Evolutionary conservation across 1,140 invertebrate genomes (phyloP), one percentile per base, ranked within the genome.

Genomic region (Aphelinus atriplicis): DNA sequence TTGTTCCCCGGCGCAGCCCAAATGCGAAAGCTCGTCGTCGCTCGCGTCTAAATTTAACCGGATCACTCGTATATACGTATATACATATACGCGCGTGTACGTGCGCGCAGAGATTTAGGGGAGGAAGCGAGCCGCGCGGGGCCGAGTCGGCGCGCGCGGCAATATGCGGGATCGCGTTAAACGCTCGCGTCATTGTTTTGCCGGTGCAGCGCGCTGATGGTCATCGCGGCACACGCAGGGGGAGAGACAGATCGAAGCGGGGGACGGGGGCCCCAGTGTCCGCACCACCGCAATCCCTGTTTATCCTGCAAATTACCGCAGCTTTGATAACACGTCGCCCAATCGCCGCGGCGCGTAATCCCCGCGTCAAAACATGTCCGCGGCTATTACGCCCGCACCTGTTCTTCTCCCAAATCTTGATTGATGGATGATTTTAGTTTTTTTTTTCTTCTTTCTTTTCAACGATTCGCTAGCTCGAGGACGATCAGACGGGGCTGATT

Each of bases 271-370:
- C 26, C 7, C 3, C n/a, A 53, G 63, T 10, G 72, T 73, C 78
- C 79, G 80, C 82, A 79, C 79, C 83, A 82, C 26, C 26, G 26
- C 26, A 84, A 85, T 85, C 83, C 77, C 83, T 84, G 82, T 84
- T 86, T 85, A 83, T 81, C 77, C 78, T 83, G 74, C 79, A 82
- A 84, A 82, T 85, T 83, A 83, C 84, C 79, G 79, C 81, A 77
- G 73, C 68, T 79, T 78, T 53, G 63, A 56, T 82, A 84, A 82
- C 83, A 78, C 75, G 26, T 26, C 26, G 26, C 26, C 26, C 26
- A 26, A 26, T 26, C 26, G 26, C 26, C 26, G 26, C 26, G 26
- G 26, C 26, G 26, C 26, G 26, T 26, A 26, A 26, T 26, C 26
- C 26, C 26, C 26, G 26, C 26, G 26, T 26, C 26, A 26, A 26